These are phyloP conservation scores for Dryobotodes eremita DNA, from an alignment of 2,888 invertebrate genomes.

Conservation along the genomic window DNA sequence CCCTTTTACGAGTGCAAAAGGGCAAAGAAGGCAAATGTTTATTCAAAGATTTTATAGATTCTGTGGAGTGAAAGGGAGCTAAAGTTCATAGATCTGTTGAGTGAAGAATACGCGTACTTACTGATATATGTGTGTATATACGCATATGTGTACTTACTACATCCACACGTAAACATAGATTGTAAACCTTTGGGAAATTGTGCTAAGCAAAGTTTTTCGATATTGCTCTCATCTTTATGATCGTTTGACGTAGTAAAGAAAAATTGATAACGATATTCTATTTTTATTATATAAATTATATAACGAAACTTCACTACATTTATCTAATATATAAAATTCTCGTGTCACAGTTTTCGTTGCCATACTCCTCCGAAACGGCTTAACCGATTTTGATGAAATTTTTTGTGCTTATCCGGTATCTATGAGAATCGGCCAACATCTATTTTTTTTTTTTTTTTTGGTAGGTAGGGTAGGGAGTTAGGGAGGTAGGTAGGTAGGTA, in stretches of 20 bases:
- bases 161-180: conserved; percentile 25
- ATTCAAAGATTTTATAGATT: conserved; percentile 90
- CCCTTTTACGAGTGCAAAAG: conserved; percentile 89
- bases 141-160: conserved; percentile 21
- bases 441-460: too few relatives aligned
- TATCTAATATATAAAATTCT: too few relatives aligned
- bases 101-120: conserved; percentile 58
- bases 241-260: conserved; percentile 31
- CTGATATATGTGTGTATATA: conserved; percentile 28
- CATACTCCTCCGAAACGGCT: too few relatives aligned
- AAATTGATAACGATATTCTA: conserved; percentile 48
- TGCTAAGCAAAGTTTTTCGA: conserved; percentile 54
- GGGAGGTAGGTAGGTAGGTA: too few relatives aligned
- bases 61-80: conserved; percentile 79
- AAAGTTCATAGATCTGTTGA: conserved; percentile 71
- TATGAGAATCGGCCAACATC: too few relatives aligned
- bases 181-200: conserved; percentile 58
- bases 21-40: conserved; percentile 89
- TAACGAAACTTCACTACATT: conserved; percentile 49
- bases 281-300: conserved; percentile 56
- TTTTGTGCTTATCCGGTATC: too few relatives aligned
- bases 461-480: too few relatives aligned
- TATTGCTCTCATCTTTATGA: conserved; percentile 44
- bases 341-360: too few relatives aligned
- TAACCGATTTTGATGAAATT: too few relatives aligned